These are phyloP conservation scores for Pollenia angustigena DNA, from an alignment of 2,888 invertebrate genomes.

Conservation along the genomic window DNA sequence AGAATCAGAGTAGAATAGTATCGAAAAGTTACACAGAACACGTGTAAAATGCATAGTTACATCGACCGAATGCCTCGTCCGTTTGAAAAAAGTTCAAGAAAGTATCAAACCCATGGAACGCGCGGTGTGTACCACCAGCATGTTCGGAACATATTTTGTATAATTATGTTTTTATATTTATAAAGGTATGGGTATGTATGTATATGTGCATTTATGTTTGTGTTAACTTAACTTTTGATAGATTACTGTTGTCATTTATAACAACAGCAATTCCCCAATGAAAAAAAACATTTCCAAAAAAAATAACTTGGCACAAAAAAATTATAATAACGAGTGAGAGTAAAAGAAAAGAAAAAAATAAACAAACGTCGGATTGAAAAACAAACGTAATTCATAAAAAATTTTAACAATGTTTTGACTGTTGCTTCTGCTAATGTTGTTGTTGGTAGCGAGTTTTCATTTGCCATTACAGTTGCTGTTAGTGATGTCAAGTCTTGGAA, in stretches of 20 bases:
- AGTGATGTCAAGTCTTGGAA: background rate
- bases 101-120: too few species aligned
- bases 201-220: conserved; percentile 32
- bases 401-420: conserved; percentile 23
- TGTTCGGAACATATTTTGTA: too few species aligned
- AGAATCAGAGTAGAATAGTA: too few species aligned
- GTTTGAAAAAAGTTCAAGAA: too few species aligned
- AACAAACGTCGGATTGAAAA: conserved; percentile 17
- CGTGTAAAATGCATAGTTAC: too few species aligned
- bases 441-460: background rate
- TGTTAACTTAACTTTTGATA: conserved; percentile 59
- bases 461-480: background rate
- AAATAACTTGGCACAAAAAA: conserved; percentile 11
- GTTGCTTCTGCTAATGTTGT: background rate
- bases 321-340: background rate
- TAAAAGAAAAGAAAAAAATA: background rate
- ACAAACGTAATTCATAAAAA: conserved; percentile 59
- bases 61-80: too few species aligned
- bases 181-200: background rate
- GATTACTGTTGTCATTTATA: conserved; percentile 67
- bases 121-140: too few species aligned
- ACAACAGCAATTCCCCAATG: conserved; percentile 62
- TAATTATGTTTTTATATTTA: background rate
- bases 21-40: too few species aligned
- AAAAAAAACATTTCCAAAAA: conserved; percentile 24